Evolutionary conservation across 2,797 vertebrate genomes (phyloP), one percentile per base, ranked within the genome.

Genomic region (Propithecus deckenii): DNA sequence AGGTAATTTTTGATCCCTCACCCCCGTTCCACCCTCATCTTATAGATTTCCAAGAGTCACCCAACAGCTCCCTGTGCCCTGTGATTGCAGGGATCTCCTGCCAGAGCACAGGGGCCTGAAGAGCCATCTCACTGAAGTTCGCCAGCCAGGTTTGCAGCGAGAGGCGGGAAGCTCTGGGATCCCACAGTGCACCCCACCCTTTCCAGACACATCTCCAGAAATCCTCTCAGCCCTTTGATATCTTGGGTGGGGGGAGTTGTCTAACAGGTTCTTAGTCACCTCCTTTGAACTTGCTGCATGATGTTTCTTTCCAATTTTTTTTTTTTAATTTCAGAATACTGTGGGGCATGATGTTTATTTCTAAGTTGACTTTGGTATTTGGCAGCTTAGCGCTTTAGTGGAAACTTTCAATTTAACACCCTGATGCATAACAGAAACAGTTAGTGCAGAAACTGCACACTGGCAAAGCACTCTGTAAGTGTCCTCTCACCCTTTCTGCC

Each of bases 401-500:
- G 76, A 80, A 80, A 22, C 67, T 72, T 69, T 61, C 14, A 4
- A 12, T 5, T n/a, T 22, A n/a, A 63, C 28, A 28, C 61, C 9
- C 4, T 18, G 61, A n/a, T 80, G 46, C 52, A 18, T 38, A 15
- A 52, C 5, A 52, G 69, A 92, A 92, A 65, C 22, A 22, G 46
- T 61, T 30, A 6, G 10, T 15, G 43, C 15, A 46, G 20, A 43
- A 38, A 78, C 12, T 7, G 15, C 5, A 30, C 14, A 23, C 32
- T 41, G 1, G 41, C 2, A 14, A 25, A 61, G 52, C 32, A 0
- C 43, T 48, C 32, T 20, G 7, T 14, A 2, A 8, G 25, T 30
- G 15, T 22, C 11, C 18, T 72, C 80, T 63, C 41, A 2, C 1
- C 0, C 8, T 15, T 6, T 46, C 59, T 48, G 48, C 38, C 74